Conservation (phyloP, 2,888 invertebrate genomes). For the Apodemia duryi region DNA sequence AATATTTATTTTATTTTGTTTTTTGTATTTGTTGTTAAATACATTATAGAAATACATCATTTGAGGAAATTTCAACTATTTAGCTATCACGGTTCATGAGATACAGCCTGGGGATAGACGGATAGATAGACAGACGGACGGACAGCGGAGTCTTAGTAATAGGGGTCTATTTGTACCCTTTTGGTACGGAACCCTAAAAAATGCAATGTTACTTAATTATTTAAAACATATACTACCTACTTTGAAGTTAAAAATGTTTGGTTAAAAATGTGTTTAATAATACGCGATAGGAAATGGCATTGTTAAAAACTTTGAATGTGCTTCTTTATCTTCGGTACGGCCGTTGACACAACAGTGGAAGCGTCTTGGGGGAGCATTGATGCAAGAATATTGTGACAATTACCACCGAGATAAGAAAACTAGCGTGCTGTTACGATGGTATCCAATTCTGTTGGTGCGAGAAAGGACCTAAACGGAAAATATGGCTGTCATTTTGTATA, state of each 20-base stretch:
- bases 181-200: too few relatives aligned
- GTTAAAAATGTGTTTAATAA: not conserved
- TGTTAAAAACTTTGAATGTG: conserved; percentile 7
- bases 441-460: not conserved
- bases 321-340: conserved; percentile 4
- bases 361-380: conserved; percentile 30
- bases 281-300: not conserved
- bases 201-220: too few relatives aligned
- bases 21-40: too few relatives aligned
- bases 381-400: conserved; percentile 29
- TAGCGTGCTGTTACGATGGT: conserved; percentile 15
- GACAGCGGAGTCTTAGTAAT: too few relatives aligned
- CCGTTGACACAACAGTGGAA: conserved; percentile 2
- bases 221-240: not conserved
- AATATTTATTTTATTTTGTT: too few relatives aligned
- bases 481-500: not conserved
- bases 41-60: too few relatives aligned
- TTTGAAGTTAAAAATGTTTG: not conserved
- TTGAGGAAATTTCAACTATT: too few relatives aligned
- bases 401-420: conserved; percentile 30
- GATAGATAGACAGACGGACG: too few relatives aligned
- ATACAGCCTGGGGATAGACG: too few relatives aligned
- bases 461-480: not conserved
- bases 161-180: too few relatives aligned
- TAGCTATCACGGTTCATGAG: too few relatives aligned